Evolutionary conservation across 2,113 vertebrate genomes (phyloP).

Genomic region (Daubentonia madagascariensis): DNA sequence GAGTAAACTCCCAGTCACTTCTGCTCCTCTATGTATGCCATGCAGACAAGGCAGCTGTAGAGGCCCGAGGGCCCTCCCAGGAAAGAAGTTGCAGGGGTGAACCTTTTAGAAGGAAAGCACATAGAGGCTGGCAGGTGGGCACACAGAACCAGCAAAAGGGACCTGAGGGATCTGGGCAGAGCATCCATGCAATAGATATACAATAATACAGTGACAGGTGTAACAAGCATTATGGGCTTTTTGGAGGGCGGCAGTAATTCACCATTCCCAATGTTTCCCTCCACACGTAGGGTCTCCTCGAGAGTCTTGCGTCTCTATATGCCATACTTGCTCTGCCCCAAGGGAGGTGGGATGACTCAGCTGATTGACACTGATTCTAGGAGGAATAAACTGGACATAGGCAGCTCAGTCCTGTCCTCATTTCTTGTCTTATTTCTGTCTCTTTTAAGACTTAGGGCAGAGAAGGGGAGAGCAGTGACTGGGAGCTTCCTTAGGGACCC

Average conservation of each 20-base stretch:
- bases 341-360: background rate
- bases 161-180: background rate
- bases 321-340: background rate
- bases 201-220: too few relatives aligned
- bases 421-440: background rate
- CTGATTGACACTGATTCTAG: background rate
- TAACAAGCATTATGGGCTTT: background rate
- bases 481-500: background rate
- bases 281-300: background rate
- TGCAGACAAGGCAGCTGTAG: background rate
- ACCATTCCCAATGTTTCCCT: background rate
- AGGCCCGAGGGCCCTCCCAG: too few relatives aligned
- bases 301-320: background rate
- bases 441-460: background rate
- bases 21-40: background rate
- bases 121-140: background rate
- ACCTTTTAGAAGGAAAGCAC: background rate
- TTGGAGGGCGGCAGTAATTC: too few relatives aligned
- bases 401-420: background rate
- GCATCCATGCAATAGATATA: background rate
- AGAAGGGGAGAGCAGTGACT: background rate
- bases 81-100: background rate
- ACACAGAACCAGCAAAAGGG: background rate
- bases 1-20: background rate
- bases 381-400: background rate